Evolutionary conservation across 2,888 invertebrate species (phyloP).

Genomic region (Byasa hedistus): DNA sequence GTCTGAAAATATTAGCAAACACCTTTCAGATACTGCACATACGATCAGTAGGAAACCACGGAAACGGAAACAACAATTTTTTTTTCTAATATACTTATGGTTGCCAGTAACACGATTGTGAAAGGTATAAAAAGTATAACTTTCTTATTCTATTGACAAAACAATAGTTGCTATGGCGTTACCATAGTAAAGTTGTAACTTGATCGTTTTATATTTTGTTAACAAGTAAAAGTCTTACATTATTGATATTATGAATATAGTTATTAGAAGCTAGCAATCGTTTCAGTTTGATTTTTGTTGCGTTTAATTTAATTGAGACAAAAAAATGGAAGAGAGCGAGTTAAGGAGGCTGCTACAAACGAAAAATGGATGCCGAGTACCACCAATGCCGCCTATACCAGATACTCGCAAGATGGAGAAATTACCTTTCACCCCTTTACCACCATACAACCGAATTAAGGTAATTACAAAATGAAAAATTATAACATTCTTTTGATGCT

Average conservation of each 20-base stretch:
- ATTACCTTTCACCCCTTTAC: conserved; percentile 63
- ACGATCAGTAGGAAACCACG: too few species aligned
- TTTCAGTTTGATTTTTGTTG: background rate
- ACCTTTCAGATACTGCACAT: too few species aligned
- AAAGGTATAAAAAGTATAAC: background rate
- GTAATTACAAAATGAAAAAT: conserved; percentile 33
- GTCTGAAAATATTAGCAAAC: too few species aligned
- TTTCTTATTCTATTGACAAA: conserved; percentile 14
- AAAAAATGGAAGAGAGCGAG: conserved; percentile 71
- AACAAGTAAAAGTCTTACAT: background rate
- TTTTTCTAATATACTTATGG: background rate
- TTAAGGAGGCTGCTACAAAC: conserved; percentile 65
- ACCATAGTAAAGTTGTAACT: conserved; percentile 4
- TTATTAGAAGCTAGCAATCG: background rate
- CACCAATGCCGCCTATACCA: conserved; percentile 64
- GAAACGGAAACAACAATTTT: too few species aligned
- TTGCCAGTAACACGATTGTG: background rate
- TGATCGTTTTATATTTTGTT: conserved; percentile 6
- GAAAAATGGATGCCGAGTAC: conserved; percentile 70
- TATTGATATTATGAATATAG: background rate
- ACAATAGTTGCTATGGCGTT: conserved; percentile 11
- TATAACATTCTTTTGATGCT: too few species aligned
- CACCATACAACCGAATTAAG: conserved; percentile 70
- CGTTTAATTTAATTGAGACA: background rate
- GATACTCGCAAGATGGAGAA: conserved; percentile 62